A percentile compares a stretch with the other conserved stretches of the same genome.
Conservation (phyloP, 2,797 vertebrate species). For the Takifugu ocellatus region DNA sequence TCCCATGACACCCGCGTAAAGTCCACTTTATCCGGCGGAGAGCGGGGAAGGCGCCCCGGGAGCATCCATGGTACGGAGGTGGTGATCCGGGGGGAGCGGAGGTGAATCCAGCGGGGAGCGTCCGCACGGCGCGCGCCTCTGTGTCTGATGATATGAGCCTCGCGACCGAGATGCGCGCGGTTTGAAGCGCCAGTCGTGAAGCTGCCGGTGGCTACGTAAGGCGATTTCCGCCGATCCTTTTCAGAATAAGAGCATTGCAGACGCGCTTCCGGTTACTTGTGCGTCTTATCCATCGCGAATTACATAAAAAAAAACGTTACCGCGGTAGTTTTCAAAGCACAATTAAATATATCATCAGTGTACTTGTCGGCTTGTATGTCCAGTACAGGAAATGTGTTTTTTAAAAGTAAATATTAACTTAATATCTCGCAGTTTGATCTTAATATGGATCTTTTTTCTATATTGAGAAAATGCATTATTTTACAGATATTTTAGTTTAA, state of each 20-base stretch:
- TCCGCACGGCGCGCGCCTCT: not conserved
- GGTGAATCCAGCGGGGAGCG: not conserved
- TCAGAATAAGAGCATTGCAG: slow-evolving; percentile 30
- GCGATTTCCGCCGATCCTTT: not conserved
- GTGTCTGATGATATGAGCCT: slow-evolving; percentile 32
- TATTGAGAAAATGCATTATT: too few relatives aligned
- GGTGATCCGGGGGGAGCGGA: not conserved
- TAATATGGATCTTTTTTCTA: too few relatives aligned
- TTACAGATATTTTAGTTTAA: too few relatives aligned
- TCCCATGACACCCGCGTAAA: slow-evolving; percentile 47
- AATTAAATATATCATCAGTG: too few relatives aligned
- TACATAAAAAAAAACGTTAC: too few relatives aligned
- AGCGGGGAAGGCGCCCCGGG: slow-evolving; percentile 6
- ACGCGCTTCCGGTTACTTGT: too few relatives aligned
- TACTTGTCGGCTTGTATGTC: too few relatives aligned
- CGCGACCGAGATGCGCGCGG: not conserved
- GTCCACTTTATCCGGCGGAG: slow-evolving; percentile 52
- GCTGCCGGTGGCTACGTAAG: accelerated
- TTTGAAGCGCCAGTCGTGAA: slow-evolving; percentile 3
- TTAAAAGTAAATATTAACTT: too few relatives aligned
- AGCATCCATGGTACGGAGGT: slow-evolving; percentile 44
- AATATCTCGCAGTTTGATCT: too few relatives aligned
- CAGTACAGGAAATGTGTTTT: too few relatives aligned
- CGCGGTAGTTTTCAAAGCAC: too few relatives aligned
- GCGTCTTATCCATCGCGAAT: too few relatives aligned